phyloP scores from a whole-genome alignment of 2,113 vertebrate genomes.

The Nannobrachium achirus region DNA sequence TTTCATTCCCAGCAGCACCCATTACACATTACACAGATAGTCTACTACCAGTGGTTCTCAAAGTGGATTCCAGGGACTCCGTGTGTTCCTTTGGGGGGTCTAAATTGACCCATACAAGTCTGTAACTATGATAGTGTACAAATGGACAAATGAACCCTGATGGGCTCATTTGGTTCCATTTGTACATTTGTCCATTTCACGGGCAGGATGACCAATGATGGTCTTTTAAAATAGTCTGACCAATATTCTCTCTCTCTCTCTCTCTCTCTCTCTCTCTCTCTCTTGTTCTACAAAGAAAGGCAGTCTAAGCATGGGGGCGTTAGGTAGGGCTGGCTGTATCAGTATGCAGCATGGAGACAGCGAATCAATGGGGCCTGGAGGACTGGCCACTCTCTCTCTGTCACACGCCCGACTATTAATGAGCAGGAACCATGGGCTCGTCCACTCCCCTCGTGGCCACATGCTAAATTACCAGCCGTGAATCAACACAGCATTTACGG shows the following conservation, averaged over 20 bases:
- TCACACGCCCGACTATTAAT: conserved; percentile 78
- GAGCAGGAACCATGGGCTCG: conserved; percentile 69
- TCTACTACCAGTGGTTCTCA: no score
- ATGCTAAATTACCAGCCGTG: conserved; percentile 83
- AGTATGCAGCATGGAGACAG: conserved; percentile 55
- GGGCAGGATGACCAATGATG: conserved; percentile 20
- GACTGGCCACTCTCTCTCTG: conserved; percentile 76
- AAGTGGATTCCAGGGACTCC: no score
- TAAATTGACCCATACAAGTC: conserved; percentile 26
- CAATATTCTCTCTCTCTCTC: conserved; percentile 18
- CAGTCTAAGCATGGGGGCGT: conserved; percentile 42
- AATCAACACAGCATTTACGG: conserved; percentile 89
- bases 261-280: conserved; percentile 1
- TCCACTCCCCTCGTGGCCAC: conserved; percentile 55
- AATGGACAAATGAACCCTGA: conserved; percentile 34
- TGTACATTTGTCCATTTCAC: no score
- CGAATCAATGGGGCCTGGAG: conserved; percentile 80
- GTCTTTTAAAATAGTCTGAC: conserved; percentile 5
- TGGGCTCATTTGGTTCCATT: no score
- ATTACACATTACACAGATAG: background rate
- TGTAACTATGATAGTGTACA: conserved; percentile 16
- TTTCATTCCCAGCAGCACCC: conserved; percentile 25
- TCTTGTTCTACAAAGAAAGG: background rate
- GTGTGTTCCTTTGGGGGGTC: no score
- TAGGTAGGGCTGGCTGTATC: conserved; percentile 46